These are phyloP conservation scores for Papilio protenor DNA, from an alignment of 2,888 invertebrate species.

Conservation along the genomic window DNA sequence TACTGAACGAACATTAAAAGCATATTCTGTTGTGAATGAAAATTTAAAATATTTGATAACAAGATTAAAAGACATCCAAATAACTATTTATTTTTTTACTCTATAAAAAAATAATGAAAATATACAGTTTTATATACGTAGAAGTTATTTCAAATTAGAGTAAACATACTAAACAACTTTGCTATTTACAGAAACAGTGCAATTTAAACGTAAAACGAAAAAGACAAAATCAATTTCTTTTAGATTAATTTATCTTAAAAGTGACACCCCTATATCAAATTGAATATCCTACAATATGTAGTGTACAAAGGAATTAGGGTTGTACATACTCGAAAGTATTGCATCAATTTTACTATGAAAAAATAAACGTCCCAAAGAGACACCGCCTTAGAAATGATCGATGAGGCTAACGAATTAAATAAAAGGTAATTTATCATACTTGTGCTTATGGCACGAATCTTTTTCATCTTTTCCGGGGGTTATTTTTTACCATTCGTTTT, in stretches of 20 bases:
- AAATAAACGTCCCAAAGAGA: slow-evolving; percentile 14
- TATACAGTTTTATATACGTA: no score
- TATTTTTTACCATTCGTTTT: slow-evolving; percentile 27
- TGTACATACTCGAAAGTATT: background rate
- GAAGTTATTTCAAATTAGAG: background rate
- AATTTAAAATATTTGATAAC: background rate
- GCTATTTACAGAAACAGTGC: background rate
- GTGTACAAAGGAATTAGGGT: background rate
- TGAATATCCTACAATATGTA: background rate
- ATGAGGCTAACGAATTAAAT: slow-evolving; percentile 41
- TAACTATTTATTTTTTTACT: no score
- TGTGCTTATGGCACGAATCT: slow-evolving; percentile 38
- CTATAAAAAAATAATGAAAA: no score
- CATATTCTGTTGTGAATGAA: slow-evolving; percentile 2
- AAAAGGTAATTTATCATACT: slow-evolving; percentile 40
- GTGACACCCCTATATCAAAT: background rate
- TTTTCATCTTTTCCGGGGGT: slow-evolving; percentile 29
- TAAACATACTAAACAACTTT: background rate
- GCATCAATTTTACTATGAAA: slow-evolving; percentile 6
- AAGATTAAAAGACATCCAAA: background rate
- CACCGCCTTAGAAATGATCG: slow-evolving; percentile 35
- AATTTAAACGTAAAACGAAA: background rate
- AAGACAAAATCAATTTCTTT: background rate
- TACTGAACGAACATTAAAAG: slow-evolving; percentile 16
- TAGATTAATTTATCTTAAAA: background rate